Evolutionary conservation across 2,888 invertebrate genomes (phyloP).

Genomic region (Spisula subtruncata): DNA sequence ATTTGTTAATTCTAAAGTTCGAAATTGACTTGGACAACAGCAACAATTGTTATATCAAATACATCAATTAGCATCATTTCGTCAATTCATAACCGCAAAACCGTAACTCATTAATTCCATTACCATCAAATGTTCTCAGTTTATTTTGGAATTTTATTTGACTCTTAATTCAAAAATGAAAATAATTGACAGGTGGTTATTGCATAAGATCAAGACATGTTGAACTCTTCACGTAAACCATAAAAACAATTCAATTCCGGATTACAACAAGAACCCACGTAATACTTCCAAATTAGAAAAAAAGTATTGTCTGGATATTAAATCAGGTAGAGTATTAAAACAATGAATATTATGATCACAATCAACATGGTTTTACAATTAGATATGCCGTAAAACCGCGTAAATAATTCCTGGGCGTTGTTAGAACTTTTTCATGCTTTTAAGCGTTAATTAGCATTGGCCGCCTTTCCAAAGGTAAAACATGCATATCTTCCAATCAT

Average conservation of each 20-base stretch:
- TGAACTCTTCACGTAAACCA: background rate
- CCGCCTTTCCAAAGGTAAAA: background rate
- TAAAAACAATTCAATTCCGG: background rate
- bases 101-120: background rate
- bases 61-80: background rate
- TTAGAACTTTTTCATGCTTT: background rate
- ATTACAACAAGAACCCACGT: background rate
- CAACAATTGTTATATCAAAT: background rate
- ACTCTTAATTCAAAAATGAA: background rate
- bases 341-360: too few species aligned
- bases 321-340: background rate
- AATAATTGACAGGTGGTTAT: background rate
- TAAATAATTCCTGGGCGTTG: background rate
- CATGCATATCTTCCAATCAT: background rate
- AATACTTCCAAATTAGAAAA: too few species aligned
- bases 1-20: background rate
- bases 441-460: conserved; percentile 5
- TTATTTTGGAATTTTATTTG: background rate
- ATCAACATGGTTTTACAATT: background rate
- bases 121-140: background rate
- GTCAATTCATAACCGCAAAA: background rate
- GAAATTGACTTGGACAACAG: background rate
- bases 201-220: background rate
- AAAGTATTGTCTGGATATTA: background rate
- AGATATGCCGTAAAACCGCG: background rate